These are phyloP conservation scores for Carollia perspicillata DNA, from an alignment of 2,113 vertebrate species.

Conservation along the genomic window DNA sequence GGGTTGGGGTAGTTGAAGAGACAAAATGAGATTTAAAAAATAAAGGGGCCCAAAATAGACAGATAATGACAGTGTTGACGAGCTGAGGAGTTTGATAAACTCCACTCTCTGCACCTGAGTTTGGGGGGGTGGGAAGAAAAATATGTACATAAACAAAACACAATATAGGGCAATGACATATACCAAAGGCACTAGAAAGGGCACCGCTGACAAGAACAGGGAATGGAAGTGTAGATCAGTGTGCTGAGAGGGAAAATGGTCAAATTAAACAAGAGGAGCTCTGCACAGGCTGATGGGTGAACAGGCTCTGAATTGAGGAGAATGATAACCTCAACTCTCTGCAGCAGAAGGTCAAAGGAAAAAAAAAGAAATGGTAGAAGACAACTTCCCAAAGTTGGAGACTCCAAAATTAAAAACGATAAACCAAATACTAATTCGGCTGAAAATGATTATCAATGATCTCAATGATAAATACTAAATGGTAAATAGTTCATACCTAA, in stretches of 20 bases:
- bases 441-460: slow-evolving; percentile 2
- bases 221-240: not conserved
- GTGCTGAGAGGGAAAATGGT: not conserved
- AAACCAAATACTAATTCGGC: not conserved
- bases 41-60: not conserved
- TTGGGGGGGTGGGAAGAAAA: not conserved
- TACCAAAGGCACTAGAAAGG: not conserved
- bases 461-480: not conserved
- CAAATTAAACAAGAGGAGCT: not conserved
- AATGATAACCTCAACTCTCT: not conserved
- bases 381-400: not conserved
- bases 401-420: not conserved
- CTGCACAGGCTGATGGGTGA: not conserved
- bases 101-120: not conserved
- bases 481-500: not conserved
- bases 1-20: not conserved
- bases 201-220: too few relatives aligned
- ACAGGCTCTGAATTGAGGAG: not conserved
- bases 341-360: not conserved
- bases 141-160: not conserved
- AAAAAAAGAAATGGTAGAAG: not conserved
- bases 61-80: not conserved
- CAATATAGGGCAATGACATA: not conserved
- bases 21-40: not conserved
- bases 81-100: not conserved